A percentile compares a stretch with the other conserved stretches of the same genome.
Conservation (phyloP, 2,113 vertebrate species). For the Prunella himalayana region DNA sequence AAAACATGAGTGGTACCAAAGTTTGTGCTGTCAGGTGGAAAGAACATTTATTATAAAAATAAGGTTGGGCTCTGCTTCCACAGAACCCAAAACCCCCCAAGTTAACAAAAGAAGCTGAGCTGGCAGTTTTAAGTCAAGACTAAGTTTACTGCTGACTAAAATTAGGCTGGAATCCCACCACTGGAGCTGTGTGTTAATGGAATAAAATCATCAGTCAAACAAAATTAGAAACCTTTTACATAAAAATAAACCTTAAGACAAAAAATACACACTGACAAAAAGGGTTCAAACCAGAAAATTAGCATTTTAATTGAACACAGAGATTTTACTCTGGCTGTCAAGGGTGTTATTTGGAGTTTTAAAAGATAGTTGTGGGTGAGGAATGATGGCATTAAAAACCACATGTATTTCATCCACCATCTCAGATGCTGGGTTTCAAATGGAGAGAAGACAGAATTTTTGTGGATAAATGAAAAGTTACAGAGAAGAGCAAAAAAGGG, state of each 20-base stretch:
- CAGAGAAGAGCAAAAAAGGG: neutral
- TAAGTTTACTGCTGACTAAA: neutral
- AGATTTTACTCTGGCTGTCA: neutral
- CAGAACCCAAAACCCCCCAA: fast-evolving
- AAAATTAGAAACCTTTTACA: neutral
- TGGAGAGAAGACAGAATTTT: neutral
- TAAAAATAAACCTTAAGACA: neutral
- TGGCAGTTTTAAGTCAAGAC: neutral
- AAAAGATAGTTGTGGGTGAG: neutral
- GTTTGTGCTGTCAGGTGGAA: neutral
- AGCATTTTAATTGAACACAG: neutral
- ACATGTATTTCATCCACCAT: neutral
- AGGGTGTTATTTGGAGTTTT: neutral
- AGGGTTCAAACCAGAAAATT: neutral
- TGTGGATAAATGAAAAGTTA: neutral
- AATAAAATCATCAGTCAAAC: neutral
- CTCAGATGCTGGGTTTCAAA: neutral
- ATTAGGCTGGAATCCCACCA: neutral
- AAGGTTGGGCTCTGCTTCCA: neutral
- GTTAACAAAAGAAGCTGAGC: neutral
- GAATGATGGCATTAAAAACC: neutral
- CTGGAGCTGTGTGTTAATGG: too few species aligned
- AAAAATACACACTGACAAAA: neutral
- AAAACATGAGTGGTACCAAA: neutral
- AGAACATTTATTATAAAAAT: neutral